Percentiles rank a stretch among this genome's conserved stretches.
Evolutionary conservation across 2,797 vertebrate genomes (phyloP).

Genomic region (Amazona finschi): DNA sequence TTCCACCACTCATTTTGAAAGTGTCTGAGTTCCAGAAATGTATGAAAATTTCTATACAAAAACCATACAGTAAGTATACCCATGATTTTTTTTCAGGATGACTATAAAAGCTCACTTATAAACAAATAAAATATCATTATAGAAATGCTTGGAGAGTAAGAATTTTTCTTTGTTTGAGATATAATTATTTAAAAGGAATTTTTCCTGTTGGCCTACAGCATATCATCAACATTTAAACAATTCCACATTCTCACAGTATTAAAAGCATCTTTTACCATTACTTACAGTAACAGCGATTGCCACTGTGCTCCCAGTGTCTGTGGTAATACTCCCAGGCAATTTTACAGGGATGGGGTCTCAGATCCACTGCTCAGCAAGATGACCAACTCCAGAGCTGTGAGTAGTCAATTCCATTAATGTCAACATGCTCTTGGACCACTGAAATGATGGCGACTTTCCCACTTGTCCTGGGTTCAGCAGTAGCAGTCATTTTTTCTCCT

Average conservation of each 20-base stretch:
- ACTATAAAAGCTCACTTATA: background rate
- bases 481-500: too few relatives aligned
- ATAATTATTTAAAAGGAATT: background rate
- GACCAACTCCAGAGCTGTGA: background rate
- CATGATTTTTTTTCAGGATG: background rate
- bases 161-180: background rate
- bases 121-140: background rate
- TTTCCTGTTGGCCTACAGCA: background rate
- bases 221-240: slow-evolving; percentile 3
- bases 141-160: background rate
- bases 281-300: slow-evolving; percentile 2
- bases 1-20: slow-evolving; percentile 7
- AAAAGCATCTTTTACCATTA: slow-evolving; percentile 12
- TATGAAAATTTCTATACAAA: background rate
- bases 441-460: background rate
- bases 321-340: background rate
- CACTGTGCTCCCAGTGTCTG: background rate
- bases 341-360: background rate
- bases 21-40: background rate
- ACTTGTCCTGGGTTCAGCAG: too few relatives aligned
- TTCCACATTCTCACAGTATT: background rate
- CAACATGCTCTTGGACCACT: background rate
- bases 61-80: background rate
- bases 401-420: background rate
- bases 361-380: background rate